Conservation (phyloP, 2,797 vertebrate genomes). For the Phataginus tricuspis region DNA sequence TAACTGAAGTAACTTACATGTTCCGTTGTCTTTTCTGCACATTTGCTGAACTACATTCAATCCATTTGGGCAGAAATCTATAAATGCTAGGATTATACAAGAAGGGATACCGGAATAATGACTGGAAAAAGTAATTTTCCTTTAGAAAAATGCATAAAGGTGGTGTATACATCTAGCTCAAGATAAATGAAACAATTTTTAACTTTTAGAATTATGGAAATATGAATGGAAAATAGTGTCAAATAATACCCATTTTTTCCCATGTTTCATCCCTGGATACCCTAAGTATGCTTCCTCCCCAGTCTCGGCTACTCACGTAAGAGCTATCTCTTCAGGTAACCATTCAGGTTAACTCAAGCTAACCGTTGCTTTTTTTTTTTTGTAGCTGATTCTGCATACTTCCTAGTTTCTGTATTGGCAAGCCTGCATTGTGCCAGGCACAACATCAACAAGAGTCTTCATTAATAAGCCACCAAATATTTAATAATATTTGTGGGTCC, state of each 20-base stretch:
- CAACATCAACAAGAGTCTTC: background rate
- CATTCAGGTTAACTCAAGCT: background rate
- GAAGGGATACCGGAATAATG: background rate
- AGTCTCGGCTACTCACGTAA: background rate
- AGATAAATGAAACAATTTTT: background rate
- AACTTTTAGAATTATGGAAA: background rate
- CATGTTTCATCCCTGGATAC: background rate
- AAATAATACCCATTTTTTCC: background rate
- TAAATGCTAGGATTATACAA: background rate
- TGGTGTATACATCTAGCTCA: background rate
- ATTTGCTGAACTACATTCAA: background rate
- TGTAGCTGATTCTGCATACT: background rate
- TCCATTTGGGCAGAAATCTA: background rate
- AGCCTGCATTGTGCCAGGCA: background rate
- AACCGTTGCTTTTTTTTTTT: background rate
- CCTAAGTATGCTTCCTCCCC: background rate
- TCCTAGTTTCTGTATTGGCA: background rate
- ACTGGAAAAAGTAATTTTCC: background rate
- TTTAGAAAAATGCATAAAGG: background rate
- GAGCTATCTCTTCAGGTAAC: background rate
- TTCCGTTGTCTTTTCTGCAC: background rate
- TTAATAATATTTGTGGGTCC: background rate
- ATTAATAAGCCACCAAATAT: background rate
- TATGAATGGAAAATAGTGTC: background rate
- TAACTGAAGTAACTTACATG: background rate